Evolutionary conservation across 2,113 vertebrate genomes (phyloP).

Genomic region (Prunella fulvescens): DNA sequence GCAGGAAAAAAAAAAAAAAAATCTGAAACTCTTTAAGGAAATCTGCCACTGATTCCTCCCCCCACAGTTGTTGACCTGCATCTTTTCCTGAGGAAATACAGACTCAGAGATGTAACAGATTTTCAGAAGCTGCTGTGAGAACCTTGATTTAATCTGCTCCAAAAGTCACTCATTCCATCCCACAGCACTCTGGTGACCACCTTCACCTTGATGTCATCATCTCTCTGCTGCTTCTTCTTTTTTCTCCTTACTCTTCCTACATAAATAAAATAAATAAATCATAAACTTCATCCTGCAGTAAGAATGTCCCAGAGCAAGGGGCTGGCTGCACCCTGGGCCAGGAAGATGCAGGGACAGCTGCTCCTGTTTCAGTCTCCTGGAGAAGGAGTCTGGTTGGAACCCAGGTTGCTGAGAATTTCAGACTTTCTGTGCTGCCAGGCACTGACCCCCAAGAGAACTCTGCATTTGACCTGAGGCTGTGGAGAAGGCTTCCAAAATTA

Average conservation of each 20-base stretch:
- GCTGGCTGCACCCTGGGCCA: not conserved
- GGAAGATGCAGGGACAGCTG: not conserved
- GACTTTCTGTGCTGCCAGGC: not conserved
- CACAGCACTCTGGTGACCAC: not conserved
- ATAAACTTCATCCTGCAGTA: not conserved
- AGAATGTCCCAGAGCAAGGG: accelerated
- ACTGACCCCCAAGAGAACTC: not conserved
- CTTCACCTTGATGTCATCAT: not conserved
- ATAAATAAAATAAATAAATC: not conserved
- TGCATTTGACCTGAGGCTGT: not conserved
- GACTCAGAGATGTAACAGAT: not conserved
- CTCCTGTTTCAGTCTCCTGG: not conserved
- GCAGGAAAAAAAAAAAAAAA: not conserved
- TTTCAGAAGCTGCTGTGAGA: not conserved
- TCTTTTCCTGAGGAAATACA: not conserved
- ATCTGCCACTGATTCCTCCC: not conserved
- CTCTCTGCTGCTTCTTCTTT: not conserved
- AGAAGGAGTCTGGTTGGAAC: not conserved
- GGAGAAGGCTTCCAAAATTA: not conserved
- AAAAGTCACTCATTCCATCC: not conserved
- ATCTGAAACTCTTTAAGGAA: not conserved
- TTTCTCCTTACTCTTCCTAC: not conserved
- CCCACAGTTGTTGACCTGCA: not conserved
- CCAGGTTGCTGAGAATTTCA: not conserved
- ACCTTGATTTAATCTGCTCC: not conserved